Evolutionary conservation across 2,888 invertebrate genomes (phyloP).

Genomic region (Stenurella melanura): DNA sequence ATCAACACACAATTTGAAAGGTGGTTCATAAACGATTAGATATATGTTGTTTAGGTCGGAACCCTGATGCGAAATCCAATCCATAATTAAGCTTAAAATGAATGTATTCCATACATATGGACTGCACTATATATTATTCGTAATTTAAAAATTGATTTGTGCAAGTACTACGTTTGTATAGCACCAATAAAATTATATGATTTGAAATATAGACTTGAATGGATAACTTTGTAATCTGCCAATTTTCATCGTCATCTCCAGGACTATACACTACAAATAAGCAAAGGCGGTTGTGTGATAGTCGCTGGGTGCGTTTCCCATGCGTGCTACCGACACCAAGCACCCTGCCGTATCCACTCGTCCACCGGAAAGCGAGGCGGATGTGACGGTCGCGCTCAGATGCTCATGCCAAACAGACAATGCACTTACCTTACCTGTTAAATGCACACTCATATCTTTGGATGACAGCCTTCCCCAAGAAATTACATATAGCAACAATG

Average conservation of each 20-base stretch:
- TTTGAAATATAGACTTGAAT: too few relatives aligned
- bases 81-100: too few relatives aligned
- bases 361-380: constrained; percentile 69
- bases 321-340: constrained; percentile 31
- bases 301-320: constrained; percentile 30
- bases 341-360: constrained; percentile 44
- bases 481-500: constrained; percentile 5
- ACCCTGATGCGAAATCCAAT: too few relatives aligned
- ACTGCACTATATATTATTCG: too few relatives aligned
- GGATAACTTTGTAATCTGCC: neutral
- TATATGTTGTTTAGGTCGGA: too few relatives aligned
- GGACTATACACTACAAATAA: neutral
- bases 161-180: too few relatives aligned
- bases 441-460: constrained; percentile 1
- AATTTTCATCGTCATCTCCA: neutral
- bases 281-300: constrained; percentile 27
- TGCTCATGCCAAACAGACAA: constrained; percentile 46
- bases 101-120: too few relatives aligned
- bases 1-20: too few relatives aligned
- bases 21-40: too few relatives aligned
- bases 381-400: constrained; percentile 68
- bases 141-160: too few relatives aligned
- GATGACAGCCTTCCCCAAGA: neutral
- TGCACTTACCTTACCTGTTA: constrained; percentile 1
- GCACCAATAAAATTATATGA: too few relatives aligned